Percentiles rank a stretch among this genome's conserved stretches.
Conservation (phyloP, 1,140 invertebrate species). For the Leptoteleia sp. region DNA sequence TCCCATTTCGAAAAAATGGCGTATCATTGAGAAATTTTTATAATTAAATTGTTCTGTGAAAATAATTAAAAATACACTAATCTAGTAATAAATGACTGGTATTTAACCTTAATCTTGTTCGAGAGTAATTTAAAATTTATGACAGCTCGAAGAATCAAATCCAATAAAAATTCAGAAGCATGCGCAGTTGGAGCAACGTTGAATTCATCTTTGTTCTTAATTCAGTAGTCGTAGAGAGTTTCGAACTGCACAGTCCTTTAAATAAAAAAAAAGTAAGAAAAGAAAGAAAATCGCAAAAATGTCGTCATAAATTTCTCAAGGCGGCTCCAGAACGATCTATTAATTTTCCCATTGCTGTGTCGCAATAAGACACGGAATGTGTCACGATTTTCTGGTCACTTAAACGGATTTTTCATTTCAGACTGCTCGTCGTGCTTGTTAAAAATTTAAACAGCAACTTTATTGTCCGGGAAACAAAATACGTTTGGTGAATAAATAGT, state of each 20-base stretch:
- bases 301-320: slow-evolving; percentile 50
- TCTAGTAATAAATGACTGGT: no score
- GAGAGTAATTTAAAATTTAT: slow-evolving; percentile 16
- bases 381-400: slow-evolving; percentile 44
- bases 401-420: no score
- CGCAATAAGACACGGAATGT: slow-evolving; percentile 10
- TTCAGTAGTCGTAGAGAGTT: neutral
- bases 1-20: slow-evolving; percentile 2
- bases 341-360: slow-evolving; percentile 37
- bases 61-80: no score
- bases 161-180: slow-evolving; percentile 2
- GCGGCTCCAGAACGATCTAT: slow-evolving; percentile 36
- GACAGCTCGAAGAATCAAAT: slow-evolving; percentile 7
- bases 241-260: slow-evolving; percentile 11
- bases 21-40: no score
- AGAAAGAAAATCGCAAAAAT: slow-evolving; percentile 41
- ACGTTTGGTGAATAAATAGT: no score
- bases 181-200: neutral
- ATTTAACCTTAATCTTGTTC: no score
- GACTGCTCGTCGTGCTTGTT: no score
- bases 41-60: no score
- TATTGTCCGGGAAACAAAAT: no score
- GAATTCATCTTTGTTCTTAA: slow-evolving; percentile 4
- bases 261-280: no score
- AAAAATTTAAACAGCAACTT: no score